phyloP scores from a whole-genome alignment of 2,113 vertebrate species.

The Nematolebias whitei region DNA sequence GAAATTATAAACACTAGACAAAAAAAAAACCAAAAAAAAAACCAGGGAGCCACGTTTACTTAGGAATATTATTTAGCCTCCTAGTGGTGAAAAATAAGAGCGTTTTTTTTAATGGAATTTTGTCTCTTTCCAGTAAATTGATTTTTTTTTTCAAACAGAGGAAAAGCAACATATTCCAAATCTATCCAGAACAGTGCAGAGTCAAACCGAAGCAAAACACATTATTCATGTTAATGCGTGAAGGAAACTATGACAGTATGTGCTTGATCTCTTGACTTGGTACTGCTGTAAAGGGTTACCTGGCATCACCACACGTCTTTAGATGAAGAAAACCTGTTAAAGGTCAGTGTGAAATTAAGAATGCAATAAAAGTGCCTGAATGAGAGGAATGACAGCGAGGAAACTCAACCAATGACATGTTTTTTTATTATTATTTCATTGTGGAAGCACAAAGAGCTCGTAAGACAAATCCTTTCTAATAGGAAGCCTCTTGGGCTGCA shows the following conservation, averaged over 20 bases:
- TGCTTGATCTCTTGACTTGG: constrained; percentile 28
- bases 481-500: constrained; percentile 66
- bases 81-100: too few species aligned
- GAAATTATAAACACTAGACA: too few species aligned
- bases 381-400: constrained; percentile 6
- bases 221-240: constrained; percentile 17
- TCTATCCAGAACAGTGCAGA: too few species aligned
- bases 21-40: too few species aligned
- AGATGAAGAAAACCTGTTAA: constrained; percentile 3
- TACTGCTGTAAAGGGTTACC: constrained; percentile 16
- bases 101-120: too few species aligned
- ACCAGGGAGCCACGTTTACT: too few species aligned
- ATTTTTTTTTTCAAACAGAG: too few species aligned
- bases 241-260: constrained; percentile 23
- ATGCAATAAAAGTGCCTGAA: constrained; percentile 22
- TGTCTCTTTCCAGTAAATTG: too few species aligned
- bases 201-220: constrained; percentile 2
- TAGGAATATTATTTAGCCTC: too few species aligned
- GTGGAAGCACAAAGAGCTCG: constrained; percentile 58
- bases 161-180: too few species aligned
- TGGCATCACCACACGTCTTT: not conserved
- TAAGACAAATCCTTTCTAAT: constrained; percentile 77
- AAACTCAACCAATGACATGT: constrained; percentile 20
- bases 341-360: constrained; percentile 19
- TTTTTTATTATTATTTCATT: constrained; percentile 17